Evolutionary conservation across 2,888 invertebrate species (phyloP), one percentile per base, ranked within the genome.

Genomic region (Seladonia tumulorum): DNA sequence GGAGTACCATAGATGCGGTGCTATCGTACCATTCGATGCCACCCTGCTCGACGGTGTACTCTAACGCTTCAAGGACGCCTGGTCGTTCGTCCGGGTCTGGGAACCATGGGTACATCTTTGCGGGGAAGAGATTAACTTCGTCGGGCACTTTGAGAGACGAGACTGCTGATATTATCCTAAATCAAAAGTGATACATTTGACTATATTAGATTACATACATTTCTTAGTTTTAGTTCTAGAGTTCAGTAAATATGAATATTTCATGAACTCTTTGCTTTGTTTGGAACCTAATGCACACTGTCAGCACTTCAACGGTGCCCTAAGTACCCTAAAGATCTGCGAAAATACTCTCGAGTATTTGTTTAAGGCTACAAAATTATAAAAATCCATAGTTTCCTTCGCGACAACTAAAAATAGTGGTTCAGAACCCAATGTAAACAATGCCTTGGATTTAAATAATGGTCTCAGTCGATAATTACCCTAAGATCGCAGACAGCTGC

Each of bases 31-130:
- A 98, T 95, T 98, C 98, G 0, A 96, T 96, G 0, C 97, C 97
- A 2, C 98, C 97, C 92, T 97, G 97, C 66, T 96, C 96, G 5
- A 97, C 97, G 0, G 98, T 98, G 91, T 97, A 97, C 76, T 96
- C 96, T 47, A 98, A 94, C 1, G 97, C 97, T 75, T 96, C 96
- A 29, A 96, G 95, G 77, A 98, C 96, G 83, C 96, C 96, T 88
- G 89, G 83, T 74, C 85, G 91, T 14, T 86, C 89, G 42, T 92
- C 92, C 3, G 90, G 87, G 73, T 94, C 91, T 12, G 92, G 91
- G 76, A 95, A 93, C 97, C 97, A 97, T 0, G 97, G 97, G 90
- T 98, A 98, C 60, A 97, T 94, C 84, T 96, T 96, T 8, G 95
- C 92, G 0, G 98, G 97, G 92, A 98, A 97, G 73, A 98, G 93